Base-by-base conservation (phyloP, 2,888 invertebrate species). In the Erebia ligea region DNA sequence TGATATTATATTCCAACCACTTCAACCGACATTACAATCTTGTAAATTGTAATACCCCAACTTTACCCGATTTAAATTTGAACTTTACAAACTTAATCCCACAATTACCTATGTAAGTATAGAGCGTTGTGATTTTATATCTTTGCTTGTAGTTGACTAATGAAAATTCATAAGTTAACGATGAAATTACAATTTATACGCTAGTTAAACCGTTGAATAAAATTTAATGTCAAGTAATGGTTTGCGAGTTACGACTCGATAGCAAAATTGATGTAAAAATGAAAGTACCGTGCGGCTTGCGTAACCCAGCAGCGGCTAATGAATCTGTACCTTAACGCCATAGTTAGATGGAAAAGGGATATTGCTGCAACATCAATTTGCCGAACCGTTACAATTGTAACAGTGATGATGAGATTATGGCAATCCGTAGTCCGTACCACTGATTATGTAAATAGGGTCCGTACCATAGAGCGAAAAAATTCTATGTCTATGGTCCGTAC, bases 361-460 rank as follows among this genome's bases (percentile, higher is more conserved):
- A 45, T 45, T 61, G 45, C 42, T 61, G 61, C 61, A 61, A 42
- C 42, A 45, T 45, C 61, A n/a, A 61, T 61, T 61, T 61, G 61
- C 45, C 45, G 13, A 61, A 61, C 61, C 45, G 17, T 45, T 19
- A 45, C 61, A 13, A 59, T 42, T 17, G 19, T 61, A 13, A n/a
- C n/a, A 40, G n/a, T 58, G 58, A 11, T 25, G 34, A 25, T 58
- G 52, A 56, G 34, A 34, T 58, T 2, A 34, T n/a, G 40, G n/a
- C 42, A 8, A 42, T 19, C 2, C 8, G 8, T 15, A 52, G 2
- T 8, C n/a, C 17, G 52, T 9, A 52, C 6, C 10, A 42, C 10
- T 25, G 3, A 25, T 3, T 25, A 25, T 3, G 25, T 25, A 3
- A 25, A 25, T 25, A 25, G 4, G 50, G 50, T 50, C 45, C n/a